phyloP scores from a whole-genome alignment of 1,140 invertebrate genomes.

The Acromyrmex charruanus region DNA sequence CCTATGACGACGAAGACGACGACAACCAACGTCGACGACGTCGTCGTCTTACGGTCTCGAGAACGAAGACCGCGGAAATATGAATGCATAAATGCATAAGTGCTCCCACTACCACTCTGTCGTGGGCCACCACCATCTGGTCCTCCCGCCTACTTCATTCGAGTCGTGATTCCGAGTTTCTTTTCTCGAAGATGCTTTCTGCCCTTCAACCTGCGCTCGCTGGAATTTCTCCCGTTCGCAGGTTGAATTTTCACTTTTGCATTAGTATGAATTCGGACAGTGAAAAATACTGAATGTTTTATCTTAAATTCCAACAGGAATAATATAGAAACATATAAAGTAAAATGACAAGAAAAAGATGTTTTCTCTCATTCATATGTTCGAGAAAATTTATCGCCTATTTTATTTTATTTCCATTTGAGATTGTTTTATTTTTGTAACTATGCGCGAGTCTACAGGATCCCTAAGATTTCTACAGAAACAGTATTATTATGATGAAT shows the following conservation, averaged over 20 bases:
- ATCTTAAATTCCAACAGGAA: background rate
- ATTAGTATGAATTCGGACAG: background rate
- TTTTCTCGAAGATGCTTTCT: slow-evolving; percentile 67
- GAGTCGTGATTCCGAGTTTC: slow-evolving; percentile 70
- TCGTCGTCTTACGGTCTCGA: slow-evolving; percentile 80
- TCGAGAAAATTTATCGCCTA: background rate
- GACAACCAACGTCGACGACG: slow-evolving; percentile 67
- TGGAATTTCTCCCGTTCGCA: slow-evolving; percentile 28
- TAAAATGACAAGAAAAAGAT: background rate
- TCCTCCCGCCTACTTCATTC: slow-evolving; percentile 71
- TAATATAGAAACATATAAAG: background rate
- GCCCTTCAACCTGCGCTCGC: slow-evolving; percentile 59
- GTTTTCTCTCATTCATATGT: background rate
- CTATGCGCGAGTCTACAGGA: background rate
- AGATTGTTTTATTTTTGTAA: background rate
- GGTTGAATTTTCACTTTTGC: slow-evolving; percentile 26
- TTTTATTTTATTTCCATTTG: background rate
- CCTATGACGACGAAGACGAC: slow-evolving; percentile 66
- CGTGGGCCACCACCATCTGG: slow-evolving; percentile 70
- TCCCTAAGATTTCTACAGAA: slow-evolving; percentile 28
- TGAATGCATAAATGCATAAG: slow-evolving; percentile 88
- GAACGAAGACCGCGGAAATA: slow-evolving; percentile 84
- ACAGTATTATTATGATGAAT: slow-evolving; percentile 49
- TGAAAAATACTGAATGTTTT: slow-evolving; percentile 26
- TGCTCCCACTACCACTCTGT: slow-evolving; percentile 77